Percentiles rank a stretch among this genome's conserved stretches.
phyloP scores from a whole-genome alignment of 2,797 vertebrate species.

The Anguilla marmorata region DNA sequence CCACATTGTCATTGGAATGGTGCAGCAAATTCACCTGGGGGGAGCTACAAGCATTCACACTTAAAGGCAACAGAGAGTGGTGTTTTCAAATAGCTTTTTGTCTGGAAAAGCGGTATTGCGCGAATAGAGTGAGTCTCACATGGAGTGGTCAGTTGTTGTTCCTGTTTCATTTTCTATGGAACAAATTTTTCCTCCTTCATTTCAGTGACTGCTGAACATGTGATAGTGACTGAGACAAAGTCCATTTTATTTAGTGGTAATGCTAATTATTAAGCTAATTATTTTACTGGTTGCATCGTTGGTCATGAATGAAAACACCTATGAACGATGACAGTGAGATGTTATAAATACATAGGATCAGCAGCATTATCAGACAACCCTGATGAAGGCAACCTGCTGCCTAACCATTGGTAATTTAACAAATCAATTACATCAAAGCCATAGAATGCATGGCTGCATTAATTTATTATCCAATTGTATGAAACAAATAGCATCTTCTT shows the following conservation, averaged over 20 bases:
- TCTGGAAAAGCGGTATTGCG: neutral
- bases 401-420: neutral
- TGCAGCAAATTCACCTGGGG: neutral
- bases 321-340: neutral
- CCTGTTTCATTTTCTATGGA: neutral
- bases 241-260: neutral
- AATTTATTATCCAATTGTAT: neutral
- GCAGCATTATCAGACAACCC: neutral
- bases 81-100: constrained; percentile 1
- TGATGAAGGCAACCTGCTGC: neutral
- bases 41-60: neutral
- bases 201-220: neutral
- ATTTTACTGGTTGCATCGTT: neutral
- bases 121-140: neutral
- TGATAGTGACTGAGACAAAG: neutral
- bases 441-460: neutral
- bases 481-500: neutral
- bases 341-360: neutral
- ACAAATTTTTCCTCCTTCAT: neutral
- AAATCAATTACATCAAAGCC: constrained; percentile 9
- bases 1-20: neutral
- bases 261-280: constrained; percentile 2
- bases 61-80: neutral
- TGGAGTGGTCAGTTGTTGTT: neutral
- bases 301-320: neutral